These are phyloP conservation scores for Polypterus senegalus DNA, from an alignment of 2,113 vertebrate genomes.

Conservation along the genomic window DNA sequence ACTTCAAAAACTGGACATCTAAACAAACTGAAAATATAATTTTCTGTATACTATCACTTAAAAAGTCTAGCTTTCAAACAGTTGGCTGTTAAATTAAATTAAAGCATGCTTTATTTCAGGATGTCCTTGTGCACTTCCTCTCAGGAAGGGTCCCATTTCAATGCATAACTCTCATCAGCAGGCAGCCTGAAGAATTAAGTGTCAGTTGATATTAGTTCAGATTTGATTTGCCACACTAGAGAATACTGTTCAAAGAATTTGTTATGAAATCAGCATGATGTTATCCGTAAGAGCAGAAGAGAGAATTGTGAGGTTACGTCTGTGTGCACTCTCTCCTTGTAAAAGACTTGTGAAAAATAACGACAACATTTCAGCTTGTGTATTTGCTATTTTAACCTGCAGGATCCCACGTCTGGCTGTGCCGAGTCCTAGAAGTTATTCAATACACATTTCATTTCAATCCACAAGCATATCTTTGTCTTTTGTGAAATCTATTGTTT, in stretches of 20 bases:
- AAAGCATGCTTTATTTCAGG: conserved; percentile 74
- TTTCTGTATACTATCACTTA: conserved; percentile 38
- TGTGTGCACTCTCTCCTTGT: conserved; percentile 41
- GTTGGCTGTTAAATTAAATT: conserved; percentile 73
- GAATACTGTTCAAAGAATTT: conserved; percentile 73
- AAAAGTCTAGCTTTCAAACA: conserved; percentile 52
- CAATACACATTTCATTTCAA: conserved; percentile 36
- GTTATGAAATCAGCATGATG: conserved; percentile 58
- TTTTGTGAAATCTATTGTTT: too few relatives aligned
- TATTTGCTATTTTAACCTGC: conserved; percentile 53
- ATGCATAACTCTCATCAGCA: conserved; percentile 69
- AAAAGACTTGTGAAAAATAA: conserved; percentile 39
- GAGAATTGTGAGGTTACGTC: conserved; percentile 42
- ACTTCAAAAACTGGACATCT: too few relatives aligned
- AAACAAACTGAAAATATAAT: too few relatives aligned
- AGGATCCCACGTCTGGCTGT: conserved; percentile 46
- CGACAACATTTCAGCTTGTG: conserved; percentile 36
- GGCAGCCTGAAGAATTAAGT: conserved; percentile 85
- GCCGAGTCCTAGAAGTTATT: conserved; percentile 31
- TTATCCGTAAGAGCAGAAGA: conserved; percentile 66
- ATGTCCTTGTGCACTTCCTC: conserved; percentile 81
- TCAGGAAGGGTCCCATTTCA: conserved; percentile 75
- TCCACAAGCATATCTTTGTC: conserved; percentile 23
- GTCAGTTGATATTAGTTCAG: conserved; percentile 92
- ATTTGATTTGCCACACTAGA: conserved; percentile 79